Percentiles rank a stretch among this genome's conserved stretches.
These are phyloP conservation scores for Dicentrarchus labrax DNA, from an alignment of 2,113 vertebrate genomes.

Conservation along the genomic window DNA sequence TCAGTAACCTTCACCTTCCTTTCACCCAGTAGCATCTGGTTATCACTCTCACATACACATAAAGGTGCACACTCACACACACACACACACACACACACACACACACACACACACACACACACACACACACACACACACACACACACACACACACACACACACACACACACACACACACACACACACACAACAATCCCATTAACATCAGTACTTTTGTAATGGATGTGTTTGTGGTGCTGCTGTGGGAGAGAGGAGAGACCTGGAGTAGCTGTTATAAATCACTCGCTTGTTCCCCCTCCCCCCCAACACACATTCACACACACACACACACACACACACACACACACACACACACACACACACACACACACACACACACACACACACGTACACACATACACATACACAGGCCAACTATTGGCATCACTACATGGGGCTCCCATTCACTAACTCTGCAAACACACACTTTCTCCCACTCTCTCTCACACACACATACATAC, in stretches of 20 bases:
- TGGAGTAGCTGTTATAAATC: slow-evolving; percentile 85
- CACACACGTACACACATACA: slow-evolving; percentile 22
- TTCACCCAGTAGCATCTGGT: slow-evolving; percentile 75
- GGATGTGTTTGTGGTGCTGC: slow-evolving; percentile 83
- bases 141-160: slow-evolving; percentile 22
- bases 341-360: slow-evolving; percentile 23
- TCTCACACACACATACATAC: slow-evolving; percentile 45
- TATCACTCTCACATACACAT: slow-evolving; percentile 61
- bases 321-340: slow-evolving; percentile 4
- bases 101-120: neutral
- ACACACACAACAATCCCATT: slow-evolving; percentile 74
- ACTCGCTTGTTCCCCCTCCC: slow-evolving; percentile 78
- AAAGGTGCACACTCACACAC: slow-evolving; percentile 18
- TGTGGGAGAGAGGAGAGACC: slow-evolving; percentile 81
- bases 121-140: slow-evolving; percentile 39
- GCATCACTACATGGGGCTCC: slow-evolving; percentile 70
- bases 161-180: slow-evolving; percentile 9
- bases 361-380: slow-evolving; percentile 40
- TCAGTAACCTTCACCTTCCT: slow-evolving; percentile 77
- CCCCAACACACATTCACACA: slow-evolving; percentile 24
- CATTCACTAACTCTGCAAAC: slow-evolving; percentile 67
- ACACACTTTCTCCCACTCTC: slow-evolving; percentile 32
- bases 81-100: neutral
- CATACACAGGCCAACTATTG: slow-evolving; percentile 40
- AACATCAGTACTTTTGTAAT: slow-evolving; percentile 85